phyloP scores from a whole-genome alignment of 2,113 vertebrate species.

The Stercorarius parasiticus region DNA sequence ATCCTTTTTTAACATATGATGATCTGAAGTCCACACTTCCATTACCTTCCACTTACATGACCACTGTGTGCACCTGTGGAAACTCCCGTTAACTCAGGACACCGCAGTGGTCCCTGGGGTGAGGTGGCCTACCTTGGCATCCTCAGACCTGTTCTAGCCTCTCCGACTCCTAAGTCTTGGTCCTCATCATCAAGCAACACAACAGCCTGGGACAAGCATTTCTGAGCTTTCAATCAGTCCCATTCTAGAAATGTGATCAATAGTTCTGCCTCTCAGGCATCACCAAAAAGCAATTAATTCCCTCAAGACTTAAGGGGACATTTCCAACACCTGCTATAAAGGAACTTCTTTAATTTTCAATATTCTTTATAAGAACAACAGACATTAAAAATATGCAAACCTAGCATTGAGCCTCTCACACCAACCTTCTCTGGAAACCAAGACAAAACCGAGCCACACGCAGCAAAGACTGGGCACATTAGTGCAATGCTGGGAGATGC shows the following conservation, averaged over 20 bases:
- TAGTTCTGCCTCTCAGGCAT: neutral
- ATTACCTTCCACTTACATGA: neutral
- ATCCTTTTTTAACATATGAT: fast-evolving
- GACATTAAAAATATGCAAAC: neutral
- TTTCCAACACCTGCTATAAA: neutral
- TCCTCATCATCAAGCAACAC: neutral
- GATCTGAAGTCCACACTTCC: neutral
- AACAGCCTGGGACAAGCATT: neutral
- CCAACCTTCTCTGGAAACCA: neutral
- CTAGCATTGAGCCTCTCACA: neutral
- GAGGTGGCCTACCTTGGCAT: neutral
- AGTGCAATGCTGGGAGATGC: too few species aligned
- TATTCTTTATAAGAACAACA: neutral
- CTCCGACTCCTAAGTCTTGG: neutral
- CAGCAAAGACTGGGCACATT: neutral
- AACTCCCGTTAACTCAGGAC: fast-evolving
- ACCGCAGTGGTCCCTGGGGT: fast-evolving
- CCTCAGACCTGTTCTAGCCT: neutral
- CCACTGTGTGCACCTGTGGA: neutral
- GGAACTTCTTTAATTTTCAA: neutral
- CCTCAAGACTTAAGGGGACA: too few species aligned
- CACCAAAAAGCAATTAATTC: neutral
- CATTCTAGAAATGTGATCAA: neutral
- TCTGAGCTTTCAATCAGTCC: neutral
- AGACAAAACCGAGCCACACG: fast-evolving